Percentiles rank a stretch among this genome's conserved stretches.
Conservation (phyloP, 1,140 invertebrate genomes). For the Orussus abietinus region DNA sequence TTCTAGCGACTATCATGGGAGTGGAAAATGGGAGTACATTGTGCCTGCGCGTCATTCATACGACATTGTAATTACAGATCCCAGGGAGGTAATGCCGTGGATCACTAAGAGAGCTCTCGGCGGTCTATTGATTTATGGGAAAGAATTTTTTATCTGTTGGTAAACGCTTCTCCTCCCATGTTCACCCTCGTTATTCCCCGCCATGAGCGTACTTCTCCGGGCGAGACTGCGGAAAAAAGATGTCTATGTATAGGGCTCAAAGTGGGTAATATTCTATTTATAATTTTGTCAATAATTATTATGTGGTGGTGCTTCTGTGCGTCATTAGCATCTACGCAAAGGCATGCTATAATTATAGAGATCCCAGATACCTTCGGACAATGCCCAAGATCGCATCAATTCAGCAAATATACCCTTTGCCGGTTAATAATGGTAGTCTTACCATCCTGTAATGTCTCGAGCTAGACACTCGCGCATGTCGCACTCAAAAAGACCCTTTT, state of each 20-base stretch:
- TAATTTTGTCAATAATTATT: constrained; percentile 43
- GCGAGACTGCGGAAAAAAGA: not conserved
- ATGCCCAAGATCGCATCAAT: not conserved
- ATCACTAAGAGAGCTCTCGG: too few species aligned
- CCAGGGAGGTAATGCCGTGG: too few species aligned
- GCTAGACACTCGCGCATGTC: too few species aligned
- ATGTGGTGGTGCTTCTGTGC: constrained; percentile 26
- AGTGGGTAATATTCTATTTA: constrained; percentile 41
- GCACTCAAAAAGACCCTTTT: too few species aligned
- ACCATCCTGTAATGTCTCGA: too few species aligned
- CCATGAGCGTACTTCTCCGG: not conserved
- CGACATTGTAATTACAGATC: too few species aligned
- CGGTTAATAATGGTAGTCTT: too few species aligned
- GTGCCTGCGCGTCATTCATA: too few species aligned
- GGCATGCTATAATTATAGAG: constrained; percentile 34
- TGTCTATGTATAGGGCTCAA: constrained; percentile 24
- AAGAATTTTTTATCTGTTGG: constrained; percentile 21
- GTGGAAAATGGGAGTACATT: too few species aligned
- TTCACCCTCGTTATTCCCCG: constrained; percentile 6
- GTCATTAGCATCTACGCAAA: constrained; percentile 30
- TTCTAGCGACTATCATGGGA: too few species aligned
- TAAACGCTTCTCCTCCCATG: constrained; percentile 9
- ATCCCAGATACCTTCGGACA: constrained; percentile 16
- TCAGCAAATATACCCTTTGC: too few species aligned
- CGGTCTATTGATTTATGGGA: constrained; percentile 38